phyloP scores from a whole-genome alignment of 2,888 invertebrate genomes.

The Griposia aprilina region DNA sequence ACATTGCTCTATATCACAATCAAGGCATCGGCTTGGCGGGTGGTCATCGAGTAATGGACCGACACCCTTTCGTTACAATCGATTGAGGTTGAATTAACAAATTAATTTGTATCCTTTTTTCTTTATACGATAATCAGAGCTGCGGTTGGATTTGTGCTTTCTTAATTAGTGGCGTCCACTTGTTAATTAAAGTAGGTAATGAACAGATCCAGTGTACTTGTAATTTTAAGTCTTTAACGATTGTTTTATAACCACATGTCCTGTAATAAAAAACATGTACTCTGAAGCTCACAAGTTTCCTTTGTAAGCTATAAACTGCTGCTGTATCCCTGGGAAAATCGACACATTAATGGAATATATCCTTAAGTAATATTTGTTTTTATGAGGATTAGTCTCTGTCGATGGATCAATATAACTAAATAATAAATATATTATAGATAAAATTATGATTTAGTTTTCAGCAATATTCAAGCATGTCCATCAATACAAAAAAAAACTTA shows the following conservation, averaged over 20 bases:
- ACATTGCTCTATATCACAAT: slow-evolving; percentile 77
- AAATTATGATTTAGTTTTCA: background rate
- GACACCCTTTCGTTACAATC: slow-evolving; percentile 62
- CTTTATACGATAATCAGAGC: background rate
- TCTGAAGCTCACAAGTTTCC: background rate
- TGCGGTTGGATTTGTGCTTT: slow-evolving; percentile 17
- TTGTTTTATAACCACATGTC: background rate
- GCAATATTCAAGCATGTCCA: background rate
- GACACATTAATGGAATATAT: background rate
- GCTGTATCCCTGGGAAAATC: background rate
- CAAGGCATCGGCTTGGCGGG: slow-evolving; percentile 85
- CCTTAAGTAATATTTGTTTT: too few relatives aligned
- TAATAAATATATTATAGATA: background rate
- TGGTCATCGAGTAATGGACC: slow-evolving; percentile 81
- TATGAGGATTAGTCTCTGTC: background rate
- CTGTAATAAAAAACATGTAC: background rate
- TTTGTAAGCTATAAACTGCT: background rate
- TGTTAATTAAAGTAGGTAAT: slow-evolving; percentile 7
- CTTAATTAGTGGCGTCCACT: slow-evolving; percentile 9
- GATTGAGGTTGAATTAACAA: slow-evolving; percentile 50
- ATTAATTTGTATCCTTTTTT: slow-evolving; percentile 44
- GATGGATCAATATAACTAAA: background rate
- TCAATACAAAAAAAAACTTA: background rate
- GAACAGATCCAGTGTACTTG: background rate
- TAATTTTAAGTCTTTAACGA: background rate